phyloP scores from a whole-genome alignment of 2,888 invertebrate species.

The Tricholauxania praeusta region DNA sequence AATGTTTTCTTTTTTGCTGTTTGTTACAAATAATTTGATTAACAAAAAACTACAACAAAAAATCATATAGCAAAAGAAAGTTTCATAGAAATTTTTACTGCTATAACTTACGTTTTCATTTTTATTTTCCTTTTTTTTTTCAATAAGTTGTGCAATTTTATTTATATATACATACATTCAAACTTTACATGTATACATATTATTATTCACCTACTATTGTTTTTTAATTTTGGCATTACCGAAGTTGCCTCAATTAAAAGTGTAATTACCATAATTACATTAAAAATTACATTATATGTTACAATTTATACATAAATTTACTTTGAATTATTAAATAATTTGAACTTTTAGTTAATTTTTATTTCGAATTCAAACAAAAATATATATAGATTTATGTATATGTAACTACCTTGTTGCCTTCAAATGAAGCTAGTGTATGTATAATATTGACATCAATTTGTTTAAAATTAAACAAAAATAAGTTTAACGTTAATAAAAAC shows the following conservation, averaged over 20 bases:
- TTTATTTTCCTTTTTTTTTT: slow-evolving; percentile 18
- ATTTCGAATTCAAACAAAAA: slow-evolving; percentile 41
- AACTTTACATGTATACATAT: slow-evolving; percentile 4
- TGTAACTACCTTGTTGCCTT: slow-evolving; percentile 64
- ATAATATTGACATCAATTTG: slow-evolving; percentile 33
- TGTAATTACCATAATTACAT: slow-evolving; percentile 19
- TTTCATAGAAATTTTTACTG: slow-evolving; percentile 31
- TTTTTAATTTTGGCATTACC: slow-evolving; percentile 45
- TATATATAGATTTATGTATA: slow-evolving; percentile 40
- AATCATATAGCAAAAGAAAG: not conserved
- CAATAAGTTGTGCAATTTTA: slow-evolving; percentile 36
- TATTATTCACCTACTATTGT: slow-evolving; percentile 8
- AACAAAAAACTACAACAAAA: not conserved
- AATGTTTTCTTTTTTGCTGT: slow-evolving; percentile 6
- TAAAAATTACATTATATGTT: slow-evolving; percentile 38
- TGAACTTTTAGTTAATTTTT: slow-evolving; percentile 39
- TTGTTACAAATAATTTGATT: slow-evolving; percentile 21
- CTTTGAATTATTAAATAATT: slow-evolving; percentile 16
- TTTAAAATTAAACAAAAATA: slow-evolving; percentile 20
- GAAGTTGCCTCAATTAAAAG: slow-evolving; percentile 54
- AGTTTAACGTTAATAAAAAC: slow-evolving; percentile 19
- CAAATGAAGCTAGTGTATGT: slow-evolving; percentile 64
- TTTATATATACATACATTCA: slow-evolving; percentile 1
- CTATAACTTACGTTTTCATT: slow-evolving; percentile 33
- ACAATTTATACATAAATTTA: slow-evolving; percentile 15